phyloP scores from a whole-genome alignment of 2,797 vertebrate genomes.

The Sebastes glaucus region DNA sequence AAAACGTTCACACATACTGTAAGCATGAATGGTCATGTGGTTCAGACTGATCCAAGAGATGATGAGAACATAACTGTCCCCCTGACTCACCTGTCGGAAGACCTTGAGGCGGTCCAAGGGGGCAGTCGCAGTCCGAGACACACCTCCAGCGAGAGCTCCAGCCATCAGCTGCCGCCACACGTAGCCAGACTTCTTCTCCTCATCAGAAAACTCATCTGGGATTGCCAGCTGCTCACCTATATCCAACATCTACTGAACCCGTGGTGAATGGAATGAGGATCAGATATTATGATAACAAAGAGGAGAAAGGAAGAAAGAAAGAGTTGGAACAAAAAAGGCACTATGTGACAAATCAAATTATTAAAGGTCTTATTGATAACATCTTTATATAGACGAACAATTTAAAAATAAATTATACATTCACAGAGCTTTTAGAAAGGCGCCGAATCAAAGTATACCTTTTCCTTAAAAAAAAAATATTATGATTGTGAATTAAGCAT shows the following conservation, averaged over 20 bases:
- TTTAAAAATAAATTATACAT: too few species aligned
- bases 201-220: constrained; percentile 95
- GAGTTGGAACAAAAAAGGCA: neutral
- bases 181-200: constrained; percentile 91
- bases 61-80: neutral
- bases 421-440: too few species aligned
- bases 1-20: neutral
- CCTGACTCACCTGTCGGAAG: constrained; percentile 90
- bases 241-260: constrained; percentile 89
- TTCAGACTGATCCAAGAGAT: neutral
- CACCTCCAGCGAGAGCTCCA: constrained; percentile 90
- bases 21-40: neutral
- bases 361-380: too few species aligned
- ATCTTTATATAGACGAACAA: too few species aligned
- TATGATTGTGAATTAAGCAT: too few species aligned
- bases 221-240: constrained; percentile 94
- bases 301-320: neutral
- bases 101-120: constrained; percentile 96
- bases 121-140: constrained; percentile 93
- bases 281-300: neutral
- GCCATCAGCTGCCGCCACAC: constrained; percentile 96
- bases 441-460: accelerated
- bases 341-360: neutral
- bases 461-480: too few species aligned
- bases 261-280: neutral